Conservation (phyloP, 2,113 vertebrate genomes). For the Pachypanchax playfairii region DNA sequence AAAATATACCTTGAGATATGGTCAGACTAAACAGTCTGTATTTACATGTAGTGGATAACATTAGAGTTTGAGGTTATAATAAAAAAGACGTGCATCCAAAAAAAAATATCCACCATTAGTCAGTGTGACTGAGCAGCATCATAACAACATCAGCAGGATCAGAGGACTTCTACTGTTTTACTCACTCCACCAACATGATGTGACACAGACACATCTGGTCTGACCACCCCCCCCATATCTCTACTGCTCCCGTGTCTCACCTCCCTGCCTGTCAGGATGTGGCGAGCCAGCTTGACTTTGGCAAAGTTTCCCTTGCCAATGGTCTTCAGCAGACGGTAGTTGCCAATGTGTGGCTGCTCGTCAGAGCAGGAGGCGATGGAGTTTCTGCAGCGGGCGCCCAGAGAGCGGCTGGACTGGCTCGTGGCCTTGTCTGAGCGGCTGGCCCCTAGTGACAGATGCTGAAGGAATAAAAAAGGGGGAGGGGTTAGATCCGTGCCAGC, state of each 20-base stretch:
- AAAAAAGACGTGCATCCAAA: no score
- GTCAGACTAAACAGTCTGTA: no score
- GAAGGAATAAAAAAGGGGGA: constrained; percentile 32
- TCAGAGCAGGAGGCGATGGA: constrained; percentile 91
- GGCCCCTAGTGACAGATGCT: constrained; percentile 87
- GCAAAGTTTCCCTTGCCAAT: constrained; percentile 96
- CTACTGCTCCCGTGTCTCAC: constrained; percentile 64
- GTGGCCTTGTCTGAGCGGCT: constrained; percentile 91
- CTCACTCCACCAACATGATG: neutral
- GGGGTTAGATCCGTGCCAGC: constrained; percentile 3
- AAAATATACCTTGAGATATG: no score
- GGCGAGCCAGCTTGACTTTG: constrained; percentile 92
- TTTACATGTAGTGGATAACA: no score
- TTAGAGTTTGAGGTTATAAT: no score
- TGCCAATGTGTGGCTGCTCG: constrained; percentile 92
- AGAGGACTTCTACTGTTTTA: neutral
- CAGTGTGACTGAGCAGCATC: no score
- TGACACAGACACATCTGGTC: neutral
- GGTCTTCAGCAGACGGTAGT: constrained; percentile 92
- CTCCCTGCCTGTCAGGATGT: constrained; percentile 90
- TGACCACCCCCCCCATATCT: neutral
- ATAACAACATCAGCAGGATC: neutral
- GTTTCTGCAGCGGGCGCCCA: constrained; percentile 90
- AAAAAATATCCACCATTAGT: no score
- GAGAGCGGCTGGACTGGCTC: constrained; percentile 88